Evolutionary conservation across 1,140 invertebrate species (phyloP).

Genomic region (Ceratitis capitata): DNA sequence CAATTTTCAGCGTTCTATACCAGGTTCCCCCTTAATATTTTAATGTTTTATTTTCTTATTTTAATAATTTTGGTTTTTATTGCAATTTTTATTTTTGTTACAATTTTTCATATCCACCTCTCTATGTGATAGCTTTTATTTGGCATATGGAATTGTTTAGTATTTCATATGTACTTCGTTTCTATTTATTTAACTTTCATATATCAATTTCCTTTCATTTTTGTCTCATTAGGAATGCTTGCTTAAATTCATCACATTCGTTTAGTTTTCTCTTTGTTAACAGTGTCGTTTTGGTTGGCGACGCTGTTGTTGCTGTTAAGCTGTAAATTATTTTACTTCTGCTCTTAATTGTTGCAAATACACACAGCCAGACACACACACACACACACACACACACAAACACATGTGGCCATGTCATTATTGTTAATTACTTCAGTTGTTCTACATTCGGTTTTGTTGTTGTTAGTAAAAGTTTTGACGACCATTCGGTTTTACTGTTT

Average conservation of each 20-base stretch:
- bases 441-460: background rate
- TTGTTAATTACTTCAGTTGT: background rate
- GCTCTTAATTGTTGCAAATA: background rate
- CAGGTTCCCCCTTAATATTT: background rate
- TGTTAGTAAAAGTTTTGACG: background rate
- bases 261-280: background rate
- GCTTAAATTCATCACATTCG: background rate
- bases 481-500: background rate
- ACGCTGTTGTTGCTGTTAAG: background rate
- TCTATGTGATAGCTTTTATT: too few relatives aligned
- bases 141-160: too few relatives aligned
- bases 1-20: too few relatives aligned
- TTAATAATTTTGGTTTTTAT: background rate
- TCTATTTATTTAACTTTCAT: background rate
- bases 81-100: background rate
- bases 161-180: background rate
- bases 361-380: too few relatives aligned
- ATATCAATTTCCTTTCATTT: background rate
- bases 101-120: too few relatives aligned
- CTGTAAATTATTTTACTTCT: background rate
- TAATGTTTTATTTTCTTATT: background rate
- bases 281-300: background rate
- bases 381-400: too few relatives aligned
- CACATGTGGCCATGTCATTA: background rate
- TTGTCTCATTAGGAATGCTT: background rate